A percentile compares a stretch with the other conserved stretches of the same genome.
These are phyloP conservation scores for Antitype chi DNA, from an alignment of 2,888 invertebrate species.

Conservation along the genomic window DNA sequence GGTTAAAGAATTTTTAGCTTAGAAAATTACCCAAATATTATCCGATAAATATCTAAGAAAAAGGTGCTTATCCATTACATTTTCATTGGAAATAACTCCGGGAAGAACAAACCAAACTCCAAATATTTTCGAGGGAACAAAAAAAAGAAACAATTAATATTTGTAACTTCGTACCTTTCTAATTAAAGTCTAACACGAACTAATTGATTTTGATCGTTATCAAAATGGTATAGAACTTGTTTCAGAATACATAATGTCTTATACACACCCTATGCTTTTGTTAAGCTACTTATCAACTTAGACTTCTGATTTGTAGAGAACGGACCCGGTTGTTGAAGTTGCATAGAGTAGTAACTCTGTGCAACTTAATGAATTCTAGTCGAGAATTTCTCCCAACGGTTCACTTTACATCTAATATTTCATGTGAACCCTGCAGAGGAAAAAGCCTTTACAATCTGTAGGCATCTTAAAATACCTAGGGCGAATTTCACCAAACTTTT, in stretches of 20 bases:
- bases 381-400: neutral
- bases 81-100: neutral
- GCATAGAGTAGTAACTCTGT: no score
- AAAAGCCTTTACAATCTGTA: neutral
- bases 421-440: neutral
- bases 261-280: neutral
- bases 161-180: slow-evolving; percentile 15
- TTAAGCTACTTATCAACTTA: neutral
- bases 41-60: no score
- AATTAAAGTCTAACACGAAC: slow-evolving; percentile 29
- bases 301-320: neutral
- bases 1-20: neutral
- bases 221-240: slow-evolving; percentile 11
- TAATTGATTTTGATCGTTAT: slow-evolving; percentile 44
- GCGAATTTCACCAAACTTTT: no score
- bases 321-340: no score
- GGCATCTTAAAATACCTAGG: neutral
- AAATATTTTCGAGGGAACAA: neutral
- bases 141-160: slow-evolving; percentile 33
- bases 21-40: no score
- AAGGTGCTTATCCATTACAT: no score
- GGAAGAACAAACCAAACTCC: neutral
- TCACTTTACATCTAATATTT: neutral
- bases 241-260: neutral
- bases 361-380: slow-evolving; percentile 18